Conservation (phyloP, 2,113 vertebrate species). For the Chinchilla lanigera region DNA sequence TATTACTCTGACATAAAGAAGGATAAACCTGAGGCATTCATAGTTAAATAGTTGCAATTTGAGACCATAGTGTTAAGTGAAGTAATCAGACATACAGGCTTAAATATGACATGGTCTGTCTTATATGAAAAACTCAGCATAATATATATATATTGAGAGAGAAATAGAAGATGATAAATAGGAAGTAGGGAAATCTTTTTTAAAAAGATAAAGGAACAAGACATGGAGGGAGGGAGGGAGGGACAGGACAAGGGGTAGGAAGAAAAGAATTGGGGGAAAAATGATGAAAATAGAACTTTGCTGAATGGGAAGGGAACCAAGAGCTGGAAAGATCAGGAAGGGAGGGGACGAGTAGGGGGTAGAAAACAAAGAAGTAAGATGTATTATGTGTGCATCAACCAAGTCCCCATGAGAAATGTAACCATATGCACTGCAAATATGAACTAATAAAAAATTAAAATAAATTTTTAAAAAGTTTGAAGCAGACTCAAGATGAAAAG, state of each 20-base stretch:
- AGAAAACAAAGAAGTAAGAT: background rate
- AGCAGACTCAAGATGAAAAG: background rate
- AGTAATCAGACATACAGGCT: background rate
- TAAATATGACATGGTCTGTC: background rate
- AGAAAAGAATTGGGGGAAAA: background rate
- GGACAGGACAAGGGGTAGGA: background rate
- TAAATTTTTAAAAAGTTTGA: background rate
- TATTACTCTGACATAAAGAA: background rate
- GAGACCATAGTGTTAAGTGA: background rate
- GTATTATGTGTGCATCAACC: background rate
- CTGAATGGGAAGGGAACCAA: background rate
- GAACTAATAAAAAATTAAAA: background rate
- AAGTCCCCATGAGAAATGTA: background rate
- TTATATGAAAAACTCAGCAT: background rate
- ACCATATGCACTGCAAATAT: background rate
- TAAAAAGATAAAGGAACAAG: background rate
- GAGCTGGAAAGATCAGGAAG: background rate
- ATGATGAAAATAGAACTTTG: background rate
- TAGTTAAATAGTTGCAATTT: background rate
- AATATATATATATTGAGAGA: background rate
- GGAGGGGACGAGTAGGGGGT: too few species aligned
- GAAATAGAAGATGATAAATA: background rate
- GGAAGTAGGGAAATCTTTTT: background rate
- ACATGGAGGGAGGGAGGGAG: background rate
- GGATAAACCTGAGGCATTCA: background rate